A percentile compares a stretch with the other conserved stretches of the same genome.
Conservation (phyloP, 2,797 vertebrate species). For the Paguma larvata region DNA sequence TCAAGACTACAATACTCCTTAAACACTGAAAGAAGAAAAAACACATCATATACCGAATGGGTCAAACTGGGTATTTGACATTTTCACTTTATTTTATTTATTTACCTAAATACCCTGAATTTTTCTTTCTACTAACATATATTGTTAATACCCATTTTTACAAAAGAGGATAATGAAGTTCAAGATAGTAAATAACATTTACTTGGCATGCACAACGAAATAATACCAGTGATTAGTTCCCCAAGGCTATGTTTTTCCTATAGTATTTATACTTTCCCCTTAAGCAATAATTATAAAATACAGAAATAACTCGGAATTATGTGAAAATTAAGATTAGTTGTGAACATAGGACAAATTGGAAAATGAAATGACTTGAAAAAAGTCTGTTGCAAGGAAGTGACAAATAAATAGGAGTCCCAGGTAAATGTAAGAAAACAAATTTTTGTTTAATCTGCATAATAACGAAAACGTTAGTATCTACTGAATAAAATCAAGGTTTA, state of each 20-base stretch:
- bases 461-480: background rate
- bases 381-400: background rate
- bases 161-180: background rate
- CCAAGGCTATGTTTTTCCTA: background rate
- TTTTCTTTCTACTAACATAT: background rate
- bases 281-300: background rate
- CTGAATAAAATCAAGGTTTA: background rate
- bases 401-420: background rate
- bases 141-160: background rate
- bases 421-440: background rate
- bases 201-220: background rate
- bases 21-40: background rate
- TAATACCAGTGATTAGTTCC: background rate
- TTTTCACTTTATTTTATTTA: background rate
- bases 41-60: background rate
- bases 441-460: background rate
- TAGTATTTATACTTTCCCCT: background rate
- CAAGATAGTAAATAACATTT: background rate
- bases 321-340: background rate
- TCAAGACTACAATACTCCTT: background rate
- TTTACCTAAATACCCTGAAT: background rate
- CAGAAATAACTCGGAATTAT: background rate
- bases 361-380: background rate
- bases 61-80: accelerated
- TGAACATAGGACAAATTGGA: background rate